Evolutionary conservation across 2,113 vertebrate species (phyloP).

Genomic region (Rhinoptilus africanus): DNA sequence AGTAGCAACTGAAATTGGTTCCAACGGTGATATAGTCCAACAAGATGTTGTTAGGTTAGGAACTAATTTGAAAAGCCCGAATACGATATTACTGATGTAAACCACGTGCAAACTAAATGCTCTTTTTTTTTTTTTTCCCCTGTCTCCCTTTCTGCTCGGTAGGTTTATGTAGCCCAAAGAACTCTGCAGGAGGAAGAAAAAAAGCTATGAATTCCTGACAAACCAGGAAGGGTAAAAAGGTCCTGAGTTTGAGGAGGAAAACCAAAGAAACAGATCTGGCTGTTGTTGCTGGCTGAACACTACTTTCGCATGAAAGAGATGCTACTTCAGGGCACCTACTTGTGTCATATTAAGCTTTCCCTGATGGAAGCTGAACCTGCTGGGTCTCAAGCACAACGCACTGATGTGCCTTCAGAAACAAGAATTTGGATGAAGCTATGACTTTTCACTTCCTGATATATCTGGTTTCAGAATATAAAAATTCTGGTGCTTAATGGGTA

Average conservation of each 20-base stretch:
- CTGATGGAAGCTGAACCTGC: neutral
- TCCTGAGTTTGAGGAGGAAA: neutral
- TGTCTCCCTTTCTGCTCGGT: neutral
- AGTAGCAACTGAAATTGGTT: neutral
- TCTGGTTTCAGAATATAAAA: neutral
- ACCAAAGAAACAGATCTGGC: neutral
- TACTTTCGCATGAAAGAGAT: neutral
- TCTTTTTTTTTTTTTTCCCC: neutral
- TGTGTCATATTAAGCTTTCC: neutral
- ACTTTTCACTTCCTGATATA: neutral
- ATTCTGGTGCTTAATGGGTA: neutral
- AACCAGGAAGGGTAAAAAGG: neutral
- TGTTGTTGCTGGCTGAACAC: neutral
- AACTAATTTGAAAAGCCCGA: neutral
- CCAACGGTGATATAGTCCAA: neutral
- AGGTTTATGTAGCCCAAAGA: neutral
- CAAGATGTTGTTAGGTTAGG: neutral
- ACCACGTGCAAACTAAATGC: neutral
- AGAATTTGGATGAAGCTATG: neutral
- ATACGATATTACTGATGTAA: neutral
- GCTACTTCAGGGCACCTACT: neutral
- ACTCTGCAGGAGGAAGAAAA: neutral
- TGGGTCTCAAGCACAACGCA: neutral
- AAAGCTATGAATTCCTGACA: neutral
- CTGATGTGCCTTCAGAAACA: neutral